Evolutionary conservation across 2,888 invertebrate species (phyloP).

Genomic region (Cancer borealis): DNA sequence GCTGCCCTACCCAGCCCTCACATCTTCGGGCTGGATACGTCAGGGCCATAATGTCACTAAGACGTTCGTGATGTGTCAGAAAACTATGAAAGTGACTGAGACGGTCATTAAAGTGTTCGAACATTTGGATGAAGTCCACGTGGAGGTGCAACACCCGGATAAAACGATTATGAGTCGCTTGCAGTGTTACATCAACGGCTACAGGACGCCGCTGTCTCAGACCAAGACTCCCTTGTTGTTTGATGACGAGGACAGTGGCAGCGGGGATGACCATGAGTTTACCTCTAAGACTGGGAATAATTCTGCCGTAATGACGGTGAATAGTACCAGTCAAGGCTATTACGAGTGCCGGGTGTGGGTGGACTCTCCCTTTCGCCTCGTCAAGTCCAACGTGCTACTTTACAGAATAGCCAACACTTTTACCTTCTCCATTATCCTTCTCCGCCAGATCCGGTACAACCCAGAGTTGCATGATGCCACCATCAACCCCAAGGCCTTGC

Average conservation of each 20-base stretch:
- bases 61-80: constrained; percentile 50
- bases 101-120: background rate
- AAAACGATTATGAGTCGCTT: constrained; percentile 43
- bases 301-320: constrained; percentile 30
- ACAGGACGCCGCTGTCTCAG: background rate
- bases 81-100: background rate
- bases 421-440: constrained; percentile 54
- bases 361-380: constrained; percentile 30
- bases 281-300: background rate
- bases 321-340: constrained; percentile 57
- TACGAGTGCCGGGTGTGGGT: constrained; percentile 69
- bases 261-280: background rate
- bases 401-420: background rate
- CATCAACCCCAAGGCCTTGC: background rate
- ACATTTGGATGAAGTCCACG: background rate
- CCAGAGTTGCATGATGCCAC: constrained; percentile 65
- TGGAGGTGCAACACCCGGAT: constrained; percentile 9
- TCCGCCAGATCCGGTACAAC: background rate
- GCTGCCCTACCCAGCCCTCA: constrained; percentile 51
- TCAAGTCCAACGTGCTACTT: constrained; percentile 51
- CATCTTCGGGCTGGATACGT: constrained; percentile 61
- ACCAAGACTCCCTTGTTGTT: background rate
- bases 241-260: background rate
- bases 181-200: constrained; percentile 70
- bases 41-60: background rate